These are phyloP conservation scores for Etheostoma perlongum DNA, from an alignment of 2,797 vertebrate genomes.

Conservation along the genomic window DNA sequence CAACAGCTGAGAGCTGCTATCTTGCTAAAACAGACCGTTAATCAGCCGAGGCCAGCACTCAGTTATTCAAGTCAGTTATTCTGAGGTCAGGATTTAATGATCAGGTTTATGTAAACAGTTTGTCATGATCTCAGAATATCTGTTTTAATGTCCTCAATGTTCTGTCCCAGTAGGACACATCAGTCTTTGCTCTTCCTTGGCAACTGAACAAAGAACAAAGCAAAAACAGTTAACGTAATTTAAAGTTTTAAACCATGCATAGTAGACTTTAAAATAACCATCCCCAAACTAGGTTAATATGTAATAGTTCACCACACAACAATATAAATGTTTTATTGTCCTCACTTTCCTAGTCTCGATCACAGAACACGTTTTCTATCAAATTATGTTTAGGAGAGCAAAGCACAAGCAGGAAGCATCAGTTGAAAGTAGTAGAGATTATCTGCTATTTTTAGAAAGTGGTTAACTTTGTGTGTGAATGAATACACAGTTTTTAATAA, in stretches of 20 bases:
- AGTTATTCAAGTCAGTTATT: not conserved
- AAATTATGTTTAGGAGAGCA: too few relatives aligned
- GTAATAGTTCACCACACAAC: too few relatives aligned
- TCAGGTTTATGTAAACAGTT: not conserved
- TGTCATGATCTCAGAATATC: not conserved
- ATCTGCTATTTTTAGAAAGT: constrained; percentile 30
- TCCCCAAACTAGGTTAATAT: too few relatives aligned
- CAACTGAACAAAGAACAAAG: not conserved
- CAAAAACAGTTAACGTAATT: not conserved
- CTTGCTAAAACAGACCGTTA: not conserved
- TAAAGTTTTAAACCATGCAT: not conserved
- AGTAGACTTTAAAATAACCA: not conserved
- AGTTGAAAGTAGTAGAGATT: not conserved
- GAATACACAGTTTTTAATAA: constrained; percentile 43
- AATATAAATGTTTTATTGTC: too few relatives aligned
- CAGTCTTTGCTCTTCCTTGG: not conserved
- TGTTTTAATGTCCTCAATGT: not conserved
- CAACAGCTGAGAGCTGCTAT: not conserved
- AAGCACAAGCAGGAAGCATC: not conserved
- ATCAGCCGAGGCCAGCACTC: not conserved
- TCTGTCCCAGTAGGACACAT: not conserved
- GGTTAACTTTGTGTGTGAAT: constrained; percentile 37
- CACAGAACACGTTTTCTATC: too few relatives aligned
- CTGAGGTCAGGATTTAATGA: not conserved
- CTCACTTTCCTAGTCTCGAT: too few relatives aligned